A percentile compares a stretch with the other conserved stretches of the same genome.
Evolutionary conservation across 2,888 invertebrate genomes (phyloP).

Genomic region (Leptinotarsa haldemani): DNA sequence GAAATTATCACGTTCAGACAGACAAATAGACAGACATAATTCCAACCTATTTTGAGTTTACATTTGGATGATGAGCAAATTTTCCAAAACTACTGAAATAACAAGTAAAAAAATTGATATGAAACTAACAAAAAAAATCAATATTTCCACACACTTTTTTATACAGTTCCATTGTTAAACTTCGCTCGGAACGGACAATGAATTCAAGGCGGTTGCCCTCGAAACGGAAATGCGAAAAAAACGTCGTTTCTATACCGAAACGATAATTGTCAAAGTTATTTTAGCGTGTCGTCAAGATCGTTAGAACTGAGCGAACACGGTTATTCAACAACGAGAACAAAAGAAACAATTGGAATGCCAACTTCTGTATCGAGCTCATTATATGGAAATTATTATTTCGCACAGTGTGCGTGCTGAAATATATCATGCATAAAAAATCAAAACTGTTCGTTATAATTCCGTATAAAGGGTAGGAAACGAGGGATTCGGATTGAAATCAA

Average conservation of each 20-base stretch:
- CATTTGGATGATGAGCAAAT: no score
- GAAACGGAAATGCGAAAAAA: slow-evolving; percentile 13
- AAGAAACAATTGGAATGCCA: slow-evolving; percentile 22
- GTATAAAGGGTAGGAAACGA: slow-evolving; percentile 19
- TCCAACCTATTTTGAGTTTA: no score
- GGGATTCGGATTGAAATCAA: slow-evolving; percentile 28
- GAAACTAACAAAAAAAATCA: no score
- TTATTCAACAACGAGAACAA: slow-evolving; percentile 24
- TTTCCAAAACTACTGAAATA: no score
- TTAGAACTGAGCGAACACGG: slow-evolving; percentile 11
- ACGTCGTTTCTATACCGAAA: slow-evolving; percentile 15
- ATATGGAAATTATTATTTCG: slow-evolving; percentile 22
- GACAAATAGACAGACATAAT: no score
- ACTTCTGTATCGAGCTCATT: slow-evolving; percentile 27
- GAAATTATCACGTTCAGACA: no score
- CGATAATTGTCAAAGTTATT: slow-evolving; percentile 26
- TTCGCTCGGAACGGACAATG: neutral
- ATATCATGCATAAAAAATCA: slow-evolving; percentile 17
- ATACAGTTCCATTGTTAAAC: neutral
- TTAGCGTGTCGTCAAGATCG: slow-evolving; percentile 29
- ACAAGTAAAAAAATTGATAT: no score
- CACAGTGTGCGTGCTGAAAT: slow-evolving; percentile 12
- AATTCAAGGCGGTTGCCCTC: neutral
- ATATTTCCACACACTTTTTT: neutral
- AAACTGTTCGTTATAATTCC: slow-evolving; percentile 24